phyloP scores from a whole-genome alignment of 2,888 invertebrate species.

The Acanthosepion esculentum region DNA sequence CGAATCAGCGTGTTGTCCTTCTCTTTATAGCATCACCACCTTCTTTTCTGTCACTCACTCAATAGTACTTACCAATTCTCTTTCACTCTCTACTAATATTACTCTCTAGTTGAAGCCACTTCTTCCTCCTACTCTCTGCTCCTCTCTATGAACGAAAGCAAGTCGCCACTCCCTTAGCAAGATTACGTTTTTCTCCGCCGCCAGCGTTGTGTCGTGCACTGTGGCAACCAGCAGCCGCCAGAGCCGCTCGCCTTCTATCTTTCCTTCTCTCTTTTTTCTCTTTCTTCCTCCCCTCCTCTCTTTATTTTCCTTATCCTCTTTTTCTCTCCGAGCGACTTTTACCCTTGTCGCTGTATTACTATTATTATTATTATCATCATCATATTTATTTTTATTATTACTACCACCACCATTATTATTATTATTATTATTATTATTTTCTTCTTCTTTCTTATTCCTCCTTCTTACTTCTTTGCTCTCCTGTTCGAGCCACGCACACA shows the following conservation, averaged over 20 bases:
- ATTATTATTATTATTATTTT: too few species aligned
- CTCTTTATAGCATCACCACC: too few species aligned
- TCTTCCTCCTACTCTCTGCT: not conserved
- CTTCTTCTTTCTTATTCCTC: not conserved
- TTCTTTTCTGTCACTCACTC: too few species aligned
- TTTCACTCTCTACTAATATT: not conserved
- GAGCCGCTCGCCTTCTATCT: conserved; percentile 4
- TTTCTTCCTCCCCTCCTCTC: not conserved
- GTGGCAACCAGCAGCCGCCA: conserved; percentile 20
- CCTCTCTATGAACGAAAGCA: not conserved
- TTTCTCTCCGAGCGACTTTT: not conserved
- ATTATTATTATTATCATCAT: too few species aligned
- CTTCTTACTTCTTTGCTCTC: not conserved
- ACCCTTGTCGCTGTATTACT: too few species aligned
- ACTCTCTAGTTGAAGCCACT: not conserved
- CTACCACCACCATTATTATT: too few species aligned
- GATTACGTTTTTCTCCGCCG: conserved; percentile 8
- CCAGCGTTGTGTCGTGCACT: conserved; percentile 20
- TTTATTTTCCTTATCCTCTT: not conserved
- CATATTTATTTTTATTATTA: too few species aligned
- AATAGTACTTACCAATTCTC: not conserved
- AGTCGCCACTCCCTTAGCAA: not conserved
- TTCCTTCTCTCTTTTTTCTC: not conserved
- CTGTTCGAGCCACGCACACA: not conserved
- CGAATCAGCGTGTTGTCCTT: too few species aligned